Conservation (phyloP, 2,797 vertebrate species). For the Columba guinea region DNA sequence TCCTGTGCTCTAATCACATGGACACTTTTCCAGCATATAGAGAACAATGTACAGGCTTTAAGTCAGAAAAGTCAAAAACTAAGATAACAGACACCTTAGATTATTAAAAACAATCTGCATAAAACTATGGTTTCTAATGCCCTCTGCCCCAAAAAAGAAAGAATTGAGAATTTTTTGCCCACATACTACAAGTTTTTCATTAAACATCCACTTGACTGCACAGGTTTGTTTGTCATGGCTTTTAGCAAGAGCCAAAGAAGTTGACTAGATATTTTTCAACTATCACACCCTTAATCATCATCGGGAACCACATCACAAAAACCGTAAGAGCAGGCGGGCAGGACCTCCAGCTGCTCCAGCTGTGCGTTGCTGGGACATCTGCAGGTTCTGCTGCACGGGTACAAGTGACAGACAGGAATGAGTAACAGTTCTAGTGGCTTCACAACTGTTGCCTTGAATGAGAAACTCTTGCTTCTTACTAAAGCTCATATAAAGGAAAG, state of each 20-base stretch:
- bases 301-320: background rate
- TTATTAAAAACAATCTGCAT: background rate
- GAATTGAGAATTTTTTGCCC: background rate
- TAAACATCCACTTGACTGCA: background rate
- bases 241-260: background rate
- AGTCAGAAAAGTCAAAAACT: background rate
- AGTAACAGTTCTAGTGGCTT: background rate
- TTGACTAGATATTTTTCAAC: slow-evolving; percentile 12
- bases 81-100: background rate
- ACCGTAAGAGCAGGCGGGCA: background rate
- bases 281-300: background rate
- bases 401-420: background rate
- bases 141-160: background rate
- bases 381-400: background rate
- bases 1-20: background rate
- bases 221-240: background rate
- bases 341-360: background rate
- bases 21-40: background rate
- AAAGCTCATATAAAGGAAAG: background rate
- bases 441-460: background rate
- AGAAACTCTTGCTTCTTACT: background rate
- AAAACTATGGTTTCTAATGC: background rate
- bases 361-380: background rate
- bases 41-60: background rate
- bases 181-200: background rate